Base-by-base conservation (phyloP, 1,140 invertebrate genomes). In the Protaetia brevitarsis region DNA sequence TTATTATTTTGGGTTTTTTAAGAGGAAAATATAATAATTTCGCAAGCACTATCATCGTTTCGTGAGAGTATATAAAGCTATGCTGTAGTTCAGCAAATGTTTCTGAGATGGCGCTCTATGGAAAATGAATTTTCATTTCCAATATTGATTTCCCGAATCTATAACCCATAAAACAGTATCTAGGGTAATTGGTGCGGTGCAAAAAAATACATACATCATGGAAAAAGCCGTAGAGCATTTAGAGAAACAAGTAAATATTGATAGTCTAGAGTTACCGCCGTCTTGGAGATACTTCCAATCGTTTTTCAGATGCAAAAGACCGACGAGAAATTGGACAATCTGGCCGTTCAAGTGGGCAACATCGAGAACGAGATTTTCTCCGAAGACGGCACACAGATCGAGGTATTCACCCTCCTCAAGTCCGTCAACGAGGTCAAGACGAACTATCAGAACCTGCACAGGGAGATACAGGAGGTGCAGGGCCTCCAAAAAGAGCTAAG, bases 401-500 rank as follows among this genome's bases (percentile, higher is more conserved):
- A 78, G 63, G 77, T 79, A 2, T 70, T 71, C 64, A 71, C 68
- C 37, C 64, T 79, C 19, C 64, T 79, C 13, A 72, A 73, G 45
- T 78, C 76, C 6, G 76, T 79, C 2, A 73, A 70, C 36, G 75
- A 79, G 63, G 77, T 79, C n/a, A 77, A 76, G 63, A 71, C 63
- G 31, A 76, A 78, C 37, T 78, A 78, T 58, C 77, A 79, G 45
- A 73, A 75, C 68, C 69, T 79, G n/a, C 72, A 76, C 27, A 76
- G 74, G 66, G 76, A 78, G 28, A 66, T 78, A 19, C 68, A 73
- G 65, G 76, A 76, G 67, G 77, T 79, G 6, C 77, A 79, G 62
- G 75, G 77, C 34, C 67, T 79, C 4, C 76, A 78, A 66, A 77
- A 74, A 66, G 74, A 79, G 45, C 68, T 79, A n/a, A 78, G 73